phyloP scores from a whole-genome alignment of 2,113 vertebrate genomes.

The Tor tambroides region DNA sequence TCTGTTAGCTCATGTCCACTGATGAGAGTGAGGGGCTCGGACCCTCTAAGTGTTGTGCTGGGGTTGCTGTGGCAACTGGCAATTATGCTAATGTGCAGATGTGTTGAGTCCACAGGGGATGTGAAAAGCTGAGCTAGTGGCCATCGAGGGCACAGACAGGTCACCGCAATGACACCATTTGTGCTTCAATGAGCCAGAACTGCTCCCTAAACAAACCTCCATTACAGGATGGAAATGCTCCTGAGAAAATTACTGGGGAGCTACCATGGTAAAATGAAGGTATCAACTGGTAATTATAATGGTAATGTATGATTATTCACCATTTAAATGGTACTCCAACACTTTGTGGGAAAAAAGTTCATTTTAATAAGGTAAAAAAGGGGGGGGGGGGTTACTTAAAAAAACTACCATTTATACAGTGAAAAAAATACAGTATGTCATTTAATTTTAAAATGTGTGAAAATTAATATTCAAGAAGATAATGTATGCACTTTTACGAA shows the following conservation, averaged over 20 bases:
- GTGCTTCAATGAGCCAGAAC: constrained; percentile 35
- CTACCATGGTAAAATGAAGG: neutral
- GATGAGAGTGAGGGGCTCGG: constrained; percentile 60
- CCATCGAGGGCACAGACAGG: constrained; percentile 61
- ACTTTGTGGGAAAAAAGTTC: neutral
- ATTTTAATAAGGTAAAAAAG: neutral
- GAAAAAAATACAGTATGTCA: neutral
- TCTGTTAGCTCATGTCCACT: constrained; percentile 62
- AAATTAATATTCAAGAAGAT: neutral
- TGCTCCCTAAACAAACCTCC: neutral
- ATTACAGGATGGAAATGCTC: neutral
- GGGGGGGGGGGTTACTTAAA: neutral
- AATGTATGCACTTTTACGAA: neutral
- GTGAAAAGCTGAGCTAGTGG: constrained; percentile 27
- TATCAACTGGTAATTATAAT: neutral
- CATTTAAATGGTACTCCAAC: neutral
- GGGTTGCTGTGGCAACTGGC: constrained; percentile 57
- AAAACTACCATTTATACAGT: neutral
- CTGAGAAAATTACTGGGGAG: neutral
- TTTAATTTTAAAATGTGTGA: neutral
- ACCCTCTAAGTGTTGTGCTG: constrained; percentile 58
- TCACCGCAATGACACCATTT: constrained; percentile 63
- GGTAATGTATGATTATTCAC: neutral
- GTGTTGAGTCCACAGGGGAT: constrained; percentile 44
- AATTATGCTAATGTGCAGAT: constrained; percentile 50